A percentile compares a stretch with the other conserved stretches of the same genome.
phyloP scores from a whole-genome alignment of 2,888 invertebrate genomes.

The Hecatera dysodea region DNA sequence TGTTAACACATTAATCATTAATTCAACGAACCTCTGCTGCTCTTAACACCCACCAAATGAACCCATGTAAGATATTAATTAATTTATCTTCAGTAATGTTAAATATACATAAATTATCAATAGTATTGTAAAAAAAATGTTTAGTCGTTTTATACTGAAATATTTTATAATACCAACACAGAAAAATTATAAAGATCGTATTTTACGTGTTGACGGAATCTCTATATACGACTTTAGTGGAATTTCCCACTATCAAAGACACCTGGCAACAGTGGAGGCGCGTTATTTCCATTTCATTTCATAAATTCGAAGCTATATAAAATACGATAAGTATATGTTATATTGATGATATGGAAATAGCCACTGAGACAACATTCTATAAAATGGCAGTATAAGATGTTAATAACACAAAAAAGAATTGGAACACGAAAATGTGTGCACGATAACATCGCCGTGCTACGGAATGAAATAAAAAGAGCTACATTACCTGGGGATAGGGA shows the following conservation, averaged over 20 bases:
- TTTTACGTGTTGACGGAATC: conserved; percentile 61
- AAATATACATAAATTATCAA: conserved; percentile 39
- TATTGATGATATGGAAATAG: conserved; percentile 65
- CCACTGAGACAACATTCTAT: conserved; percentile 66
- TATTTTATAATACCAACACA: conserved; percentile 40
- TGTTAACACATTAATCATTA: conserved; percentile 73
- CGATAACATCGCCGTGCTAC: conserved; percentile 3
- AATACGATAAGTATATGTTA: conserved; percentile 70
- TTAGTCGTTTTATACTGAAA: conserved; percentile 16
- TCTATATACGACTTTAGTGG: conserved; percentile 68
- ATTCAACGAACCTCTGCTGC: conserved; percentile 22
- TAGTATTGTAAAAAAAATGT: conserved; percentile 4
- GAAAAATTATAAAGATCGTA: conserved; percentile 53
- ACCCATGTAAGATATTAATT: conserved; percentile 7
- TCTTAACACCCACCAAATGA: conserved; percentile 13
- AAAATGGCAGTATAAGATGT: conserved; percentile 40
- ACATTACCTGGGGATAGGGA: conserved; percentile 92
- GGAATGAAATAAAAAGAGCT: conserved; percentile 9
- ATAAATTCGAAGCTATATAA: conserved; percentile 77
- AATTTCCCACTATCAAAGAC: conserved; percentile 79
- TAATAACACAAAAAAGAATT: conserved; percentile 9
- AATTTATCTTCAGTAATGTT: conserved; percentile 12
- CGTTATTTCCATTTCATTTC: conserved; percentile 75
- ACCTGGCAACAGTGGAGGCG: conserved; percentile 76
- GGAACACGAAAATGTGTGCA: not conserved